phyloP scores from a whole-genome alignment of 2,113 vertebrate genomes.

The Spea multiplicata region DNA sequence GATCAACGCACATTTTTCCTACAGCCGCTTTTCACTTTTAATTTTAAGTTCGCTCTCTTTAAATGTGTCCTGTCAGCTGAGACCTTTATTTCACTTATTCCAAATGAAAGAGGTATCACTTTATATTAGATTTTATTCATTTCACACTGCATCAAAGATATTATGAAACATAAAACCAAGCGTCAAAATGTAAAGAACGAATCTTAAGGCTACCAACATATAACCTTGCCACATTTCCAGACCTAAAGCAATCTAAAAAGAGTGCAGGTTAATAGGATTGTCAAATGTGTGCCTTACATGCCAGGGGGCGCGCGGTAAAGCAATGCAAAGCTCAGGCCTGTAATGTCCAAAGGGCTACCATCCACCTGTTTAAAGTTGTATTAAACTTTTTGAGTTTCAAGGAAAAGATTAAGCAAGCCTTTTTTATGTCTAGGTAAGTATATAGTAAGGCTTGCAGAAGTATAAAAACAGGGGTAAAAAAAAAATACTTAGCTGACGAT shows the following conservation, averaged over 20 bases:
- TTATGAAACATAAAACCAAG: conserved; percentile 53
- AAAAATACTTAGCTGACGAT: too few species aligned
- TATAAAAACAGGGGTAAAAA: too few species aligned
- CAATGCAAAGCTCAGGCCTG: too few species aligned
- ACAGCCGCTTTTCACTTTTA: conserved; percentile 42
- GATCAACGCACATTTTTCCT: conserved; percentile 32
- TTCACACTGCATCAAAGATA: conserved; percentile 58
- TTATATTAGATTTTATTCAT: conserved; percentile 56
- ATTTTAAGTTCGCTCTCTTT: conserved; percentile 37
- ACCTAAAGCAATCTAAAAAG: conserved; percentile 5
- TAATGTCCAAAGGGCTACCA: too few species aligned
- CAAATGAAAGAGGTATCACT: conserved; percentile 58
- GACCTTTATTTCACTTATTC: conserved; percentile 49
- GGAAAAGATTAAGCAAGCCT: too few species aligned
- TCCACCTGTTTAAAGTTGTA: too few species aligned
- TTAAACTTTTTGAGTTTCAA: too few species aligned
- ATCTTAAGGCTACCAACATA: conserved; percentile 40
- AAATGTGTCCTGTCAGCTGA: conserved; percentile 30
- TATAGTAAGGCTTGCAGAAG: too few species aligned
- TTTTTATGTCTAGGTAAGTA: too few species aligned
- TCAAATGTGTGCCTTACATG: neutral
- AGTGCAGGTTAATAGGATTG: neutral
- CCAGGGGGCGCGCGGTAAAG: too few species aligned
- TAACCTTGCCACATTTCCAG: conserved; percentile 11
- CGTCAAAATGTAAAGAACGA: conserved; percentile 47